Percentiles rank a stretch among this genome's conserved stretches.
phyloP scores from a whole-genome alignment of 2,797 vertebrate species.

The Synanceia verrucosa region DNA sequence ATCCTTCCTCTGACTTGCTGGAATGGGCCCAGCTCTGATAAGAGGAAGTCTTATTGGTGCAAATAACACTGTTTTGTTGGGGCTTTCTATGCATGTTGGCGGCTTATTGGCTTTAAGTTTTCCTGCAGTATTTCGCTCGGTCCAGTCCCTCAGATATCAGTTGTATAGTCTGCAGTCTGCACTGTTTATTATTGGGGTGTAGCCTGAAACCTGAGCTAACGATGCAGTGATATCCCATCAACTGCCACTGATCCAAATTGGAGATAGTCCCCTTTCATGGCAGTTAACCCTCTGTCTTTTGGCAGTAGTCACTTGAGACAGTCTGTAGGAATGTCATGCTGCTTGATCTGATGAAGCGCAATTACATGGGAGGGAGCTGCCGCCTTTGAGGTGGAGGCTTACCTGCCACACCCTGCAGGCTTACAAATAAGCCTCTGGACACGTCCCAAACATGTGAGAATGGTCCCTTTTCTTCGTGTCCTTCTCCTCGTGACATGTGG shows the following conservation, averaged over 20 bases:
- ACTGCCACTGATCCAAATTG: conserved; percentile 29
- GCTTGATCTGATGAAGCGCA: conserved; percentile 70
- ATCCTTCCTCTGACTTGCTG: conserved; percentile 58
- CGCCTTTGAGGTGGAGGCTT: conserved; percentile 68
- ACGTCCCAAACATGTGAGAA: conserved; percentile 59
- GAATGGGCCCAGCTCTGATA: conserved; percentile 40
- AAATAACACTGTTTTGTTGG: conserved; percentile 19
- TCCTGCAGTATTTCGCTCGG: conserved; percentile 1
- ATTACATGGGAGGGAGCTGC: conserved; percentile 69
- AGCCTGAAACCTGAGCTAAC: conserved; percentile 46
- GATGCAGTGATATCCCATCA: conserved; percentile 36
- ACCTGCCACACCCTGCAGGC: conserved; percentile 69
- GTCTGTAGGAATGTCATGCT: conserved; percentile 68
- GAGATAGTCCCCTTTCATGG: conserved; percentile 61
- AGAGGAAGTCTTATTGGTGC: conserved; percentile 35
- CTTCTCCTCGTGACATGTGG: conserved; percentile 34
- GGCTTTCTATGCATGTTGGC: background rate
- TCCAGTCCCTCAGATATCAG: background rate
- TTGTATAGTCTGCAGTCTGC: conserved; percentile 9
- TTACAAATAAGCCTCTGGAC: conserved; percentile 69
- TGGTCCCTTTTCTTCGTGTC: conserved; percentile 36
- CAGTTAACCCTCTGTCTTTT: conserved; percentile 50
- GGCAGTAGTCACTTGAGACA: conserved; percentile 58
- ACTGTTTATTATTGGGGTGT: conserved; percentile 35
- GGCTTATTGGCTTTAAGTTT: background rate